phyloP scores from a whole-genome alignment of 2,113 vertebrate species.

The Pseudolaguvia tuberculata region DNA sequence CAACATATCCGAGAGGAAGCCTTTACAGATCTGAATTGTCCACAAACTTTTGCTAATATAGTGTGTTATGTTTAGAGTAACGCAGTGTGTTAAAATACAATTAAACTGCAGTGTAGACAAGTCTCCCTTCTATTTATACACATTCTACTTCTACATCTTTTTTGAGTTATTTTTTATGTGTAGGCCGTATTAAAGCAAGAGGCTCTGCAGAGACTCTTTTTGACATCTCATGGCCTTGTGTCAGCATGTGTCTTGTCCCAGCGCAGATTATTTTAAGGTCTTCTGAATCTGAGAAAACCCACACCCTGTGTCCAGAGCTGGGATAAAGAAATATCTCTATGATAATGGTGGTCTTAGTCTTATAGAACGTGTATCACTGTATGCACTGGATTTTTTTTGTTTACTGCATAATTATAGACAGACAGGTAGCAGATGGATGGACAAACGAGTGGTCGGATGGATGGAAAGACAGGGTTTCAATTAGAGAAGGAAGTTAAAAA shows the following conservation, averaged over 20 bases:
- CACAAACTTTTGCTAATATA: background rate
- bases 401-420: background rate
- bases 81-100: background rate
- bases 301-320: background rate
- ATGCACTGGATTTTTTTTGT: background rate
- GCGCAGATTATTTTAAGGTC: conserved; percentile 17
- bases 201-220: conserved; percentile 1
- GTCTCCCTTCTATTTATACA: conserved; percentile 1
- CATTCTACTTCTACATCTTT: background rate
- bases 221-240: conserved; percentile 10
- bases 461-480: background rate
- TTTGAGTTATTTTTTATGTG: background rate
- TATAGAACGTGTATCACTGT: background rate
- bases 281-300: conserved; percentile 5
- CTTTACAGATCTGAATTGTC: too few species aligned
- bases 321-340: conserved; percentile 1
- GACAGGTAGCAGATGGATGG: background rate
- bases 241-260: conserved; percentile 19
- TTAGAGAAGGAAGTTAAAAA: background rate
- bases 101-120: background rate
- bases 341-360: background rate
- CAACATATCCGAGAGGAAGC: too few species aligned
- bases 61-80: too few species aligned
- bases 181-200: conserved; percentile 5
- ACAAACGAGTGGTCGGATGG: background rate